phyloP scores from a whole-genome alignment of 2,888 invertebrate species.

The Dolichopus griseipennis region DNA sequence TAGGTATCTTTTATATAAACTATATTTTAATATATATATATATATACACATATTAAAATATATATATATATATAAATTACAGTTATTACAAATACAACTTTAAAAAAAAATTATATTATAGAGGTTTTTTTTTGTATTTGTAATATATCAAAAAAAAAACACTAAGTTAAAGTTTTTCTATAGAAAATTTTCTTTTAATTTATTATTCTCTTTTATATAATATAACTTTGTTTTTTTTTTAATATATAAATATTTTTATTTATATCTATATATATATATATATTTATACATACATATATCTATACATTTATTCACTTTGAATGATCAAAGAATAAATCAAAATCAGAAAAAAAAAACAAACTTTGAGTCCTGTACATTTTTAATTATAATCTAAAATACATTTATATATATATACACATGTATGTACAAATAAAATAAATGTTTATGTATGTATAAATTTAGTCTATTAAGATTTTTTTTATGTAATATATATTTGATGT shows the following conservation, averaged over 20 bases:
- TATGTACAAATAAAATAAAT: no score
- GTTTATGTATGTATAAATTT: no score
- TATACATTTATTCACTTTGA: not conserved
- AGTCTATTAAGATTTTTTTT: no score
- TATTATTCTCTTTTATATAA: not conserved
- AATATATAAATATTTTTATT: no score
- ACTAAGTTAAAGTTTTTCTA: not conserved
- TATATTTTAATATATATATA: not conserved
- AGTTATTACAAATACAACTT: not conserved
- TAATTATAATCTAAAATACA: not conserved
- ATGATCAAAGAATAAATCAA: constrained; percentile 6
- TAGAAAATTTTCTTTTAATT: constrained; percentile 4
- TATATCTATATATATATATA: not conserved
- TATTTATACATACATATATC: not conserved
- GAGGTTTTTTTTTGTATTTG: not conserved
- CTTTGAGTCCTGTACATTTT: not conserved
- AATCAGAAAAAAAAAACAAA: not conserved
- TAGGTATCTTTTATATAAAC: no score
- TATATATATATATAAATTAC: not conserved
- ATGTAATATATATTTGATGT: no score
- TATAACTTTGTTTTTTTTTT: not conserved
- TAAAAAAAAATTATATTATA: not conserved
- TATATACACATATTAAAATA: not conserved
- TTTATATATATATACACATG: not conserved
- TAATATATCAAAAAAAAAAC: not conserved